These are phyloP conservation scores for Nerophis lumbriciformis DNA, from an alignment of 2,113 vertebrate species.

Conservation along the genomic window DNA sequence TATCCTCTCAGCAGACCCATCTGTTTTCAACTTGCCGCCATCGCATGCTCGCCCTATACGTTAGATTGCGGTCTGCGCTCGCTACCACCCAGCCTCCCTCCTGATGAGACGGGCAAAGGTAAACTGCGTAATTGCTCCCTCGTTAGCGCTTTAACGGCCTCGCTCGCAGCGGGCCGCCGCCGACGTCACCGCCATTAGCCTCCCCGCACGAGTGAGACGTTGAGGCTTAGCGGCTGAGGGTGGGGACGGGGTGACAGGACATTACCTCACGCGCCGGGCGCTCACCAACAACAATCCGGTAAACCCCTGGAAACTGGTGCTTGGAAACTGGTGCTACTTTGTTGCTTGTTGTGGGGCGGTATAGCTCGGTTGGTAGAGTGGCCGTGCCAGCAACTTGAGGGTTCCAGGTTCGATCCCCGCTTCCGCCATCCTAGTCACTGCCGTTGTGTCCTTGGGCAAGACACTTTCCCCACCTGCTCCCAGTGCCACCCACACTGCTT, in stretches of 20 bases:
- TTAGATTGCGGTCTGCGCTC: constrained; percentile 37
- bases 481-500: too few species aligned
- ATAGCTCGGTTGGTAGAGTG: too few species aligned
- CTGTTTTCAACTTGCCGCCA: constrained; percentile 46
- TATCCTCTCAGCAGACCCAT: constrained; percentile 40
- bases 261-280: constrained; percentile 67
- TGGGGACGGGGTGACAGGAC: constrained; percentile 58
- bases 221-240: constrained; percentile 52
- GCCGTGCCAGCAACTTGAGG: too few species aligned
- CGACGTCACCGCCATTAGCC: constrained; percentile 44
- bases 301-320: constrained; percentile 56
- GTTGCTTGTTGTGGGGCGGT: constrained; percentile 25
- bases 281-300: constrained; percentile 65
- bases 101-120: constrained; percentile 42
- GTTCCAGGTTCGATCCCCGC: too few species aligned
- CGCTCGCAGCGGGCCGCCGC: constrained; percentile 36
- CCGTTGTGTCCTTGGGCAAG: too few species aligned
- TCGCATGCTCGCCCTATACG: constrained; percentile 28
- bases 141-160: constrained; percentile 43
- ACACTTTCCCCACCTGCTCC: too few species aligned
- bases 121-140: constrained; percentile 50
- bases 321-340: constrained; percentile 59
- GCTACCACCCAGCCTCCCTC: constrained; percentile 39
- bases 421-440: too few species aligned
- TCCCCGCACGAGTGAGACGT: constrained; percentile 35